Percentiles rank a stretch among this genome's conserved stretches.
Evolutionary conservation across 2,797 vertebrate species (phyloP).

Genomic region (Phoeniculus purpureus): DNA sequence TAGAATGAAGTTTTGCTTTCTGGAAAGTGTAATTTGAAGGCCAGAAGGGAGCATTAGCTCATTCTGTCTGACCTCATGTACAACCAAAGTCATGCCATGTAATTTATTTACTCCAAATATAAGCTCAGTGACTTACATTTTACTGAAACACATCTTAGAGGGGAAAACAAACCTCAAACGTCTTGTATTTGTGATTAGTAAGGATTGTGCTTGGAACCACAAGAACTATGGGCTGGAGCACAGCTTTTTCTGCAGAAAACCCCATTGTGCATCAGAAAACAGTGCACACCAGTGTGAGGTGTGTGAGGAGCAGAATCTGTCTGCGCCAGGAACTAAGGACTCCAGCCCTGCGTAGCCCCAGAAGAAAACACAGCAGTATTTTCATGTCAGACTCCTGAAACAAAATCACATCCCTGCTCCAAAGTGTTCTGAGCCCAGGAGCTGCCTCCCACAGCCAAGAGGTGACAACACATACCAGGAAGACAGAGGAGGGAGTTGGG

Average conservation of each 20-base stretch:
- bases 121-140: neutral
- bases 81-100: neutral
- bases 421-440: neutral
- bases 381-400: neutral
- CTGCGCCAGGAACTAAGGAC: fast-evolving
- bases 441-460: neutral
- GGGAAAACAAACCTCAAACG: neutral
- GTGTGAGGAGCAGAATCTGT: fast-evolving
- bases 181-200: neutral
- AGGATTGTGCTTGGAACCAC: neutral
- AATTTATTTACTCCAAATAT: neutral
- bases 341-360: neutral
- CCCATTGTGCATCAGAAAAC: neutral
- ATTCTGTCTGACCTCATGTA: conserved; percentile 45
- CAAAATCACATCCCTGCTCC: neutral
- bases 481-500: neutral
- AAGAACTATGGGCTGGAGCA: neutral
- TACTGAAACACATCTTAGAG: neutral
- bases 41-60: conserved; percentile 59
- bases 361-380: neutral
- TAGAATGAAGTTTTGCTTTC: neutral
- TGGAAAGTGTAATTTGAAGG: neutral
- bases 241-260: neutral
- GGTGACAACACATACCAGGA: neutral
- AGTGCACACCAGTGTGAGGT: fast-evolving